phyloP scores from a whole-genome alignment of 2,888 invertebrate genomes.

The Mesorhabditis sp. region DNA sequence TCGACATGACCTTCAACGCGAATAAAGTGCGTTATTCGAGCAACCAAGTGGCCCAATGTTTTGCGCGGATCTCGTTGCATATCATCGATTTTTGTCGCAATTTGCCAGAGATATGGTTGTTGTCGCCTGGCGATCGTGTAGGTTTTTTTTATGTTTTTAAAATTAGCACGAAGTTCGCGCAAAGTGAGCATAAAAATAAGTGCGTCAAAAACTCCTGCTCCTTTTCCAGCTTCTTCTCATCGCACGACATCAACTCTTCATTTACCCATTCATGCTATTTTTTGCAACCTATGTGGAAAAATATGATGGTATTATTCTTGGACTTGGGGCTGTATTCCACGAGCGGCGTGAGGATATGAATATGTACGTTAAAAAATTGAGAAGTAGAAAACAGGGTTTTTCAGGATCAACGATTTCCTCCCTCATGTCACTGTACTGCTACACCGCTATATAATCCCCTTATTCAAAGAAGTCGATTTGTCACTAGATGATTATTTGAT shows the following conservation, averaged over 20 bases:
- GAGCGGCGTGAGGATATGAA: neutral
- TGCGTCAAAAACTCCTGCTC: no score
- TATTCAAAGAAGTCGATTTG: neutral
- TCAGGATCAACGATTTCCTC: neutral
- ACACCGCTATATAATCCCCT: neutral
- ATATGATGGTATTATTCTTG: neutral
- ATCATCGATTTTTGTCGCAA: neutral
- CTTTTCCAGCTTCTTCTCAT: neutral
- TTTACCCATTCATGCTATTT: neutral
- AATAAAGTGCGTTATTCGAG: neutral
- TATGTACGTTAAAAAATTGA: no score
- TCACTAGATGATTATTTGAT: neutral
- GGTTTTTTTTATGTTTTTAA: neutral
- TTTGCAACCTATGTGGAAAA: neutral
- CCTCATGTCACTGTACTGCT: neutral
- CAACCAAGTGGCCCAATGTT: neutral
- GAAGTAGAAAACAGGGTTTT: neutral
- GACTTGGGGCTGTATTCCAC: neutral
- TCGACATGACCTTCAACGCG: conserved; percentile 1
- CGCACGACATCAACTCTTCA: neutral
- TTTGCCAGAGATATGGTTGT: neutral
- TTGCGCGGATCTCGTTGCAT: neutral
- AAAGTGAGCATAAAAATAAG: no score
- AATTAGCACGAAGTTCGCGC: neutral
- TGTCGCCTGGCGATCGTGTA: neutral